Base-by-base conservation (phyloP, 2,113 vertebrate genomes). In the Microcebus murinus region DNA sequence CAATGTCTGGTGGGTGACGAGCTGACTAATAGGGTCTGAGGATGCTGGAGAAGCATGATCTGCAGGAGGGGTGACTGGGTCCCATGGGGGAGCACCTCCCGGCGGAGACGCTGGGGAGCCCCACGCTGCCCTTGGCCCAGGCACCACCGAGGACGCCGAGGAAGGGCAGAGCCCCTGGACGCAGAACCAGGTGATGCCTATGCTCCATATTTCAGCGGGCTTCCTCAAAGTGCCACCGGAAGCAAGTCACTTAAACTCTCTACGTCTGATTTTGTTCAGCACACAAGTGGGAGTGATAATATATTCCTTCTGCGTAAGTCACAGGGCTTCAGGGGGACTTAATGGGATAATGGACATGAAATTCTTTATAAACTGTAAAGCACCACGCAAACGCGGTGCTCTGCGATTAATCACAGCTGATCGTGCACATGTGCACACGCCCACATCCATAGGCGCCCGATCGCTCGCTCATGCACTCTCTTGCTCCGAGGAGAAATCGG, bases 291-390 rank as follows among this genome's bases (percentile, higher is more conserved):
- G 94, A 96, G 79, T 52, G 73, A 61, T 71, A 91, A 71, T 39
- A 76, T 63, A 4, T 20, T 82, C 59, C 25, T 39, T 52, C 55
- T 61, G 50, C 27, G 0, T 65, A 89, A 96, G 96, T 94, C 92
- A 55, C 23, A 13, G 48, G 52, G 73, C 81, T 96, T 96, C 90
- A 31, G 45, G 83, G 59, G 63, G 83, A 91, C 89, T 89, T 91
- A 83, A 65, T 87, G 77, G 91, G 93, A 96, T 93, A 82, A 94
- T 71, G 70, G 83, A 76, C 27, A 29, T n/a, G 67, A 89, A 92
- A 92, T 52, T 61, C 85, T 95, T 90, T 94, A 91, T 96, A 93
- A 94, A 97, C 94, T 77, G 84, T 94, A 77, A 96, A 96, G 93
- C 48, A 8, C 77, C 86, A 65, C 67, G 39, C 81, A 34, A 63